Evolutionary conservation across 37 sponge, comb jelly and placozoan genomes (phyloP), one percentile per base, ranked within the genome.

Genomic region (Dysidea cf. avara): DNA sequence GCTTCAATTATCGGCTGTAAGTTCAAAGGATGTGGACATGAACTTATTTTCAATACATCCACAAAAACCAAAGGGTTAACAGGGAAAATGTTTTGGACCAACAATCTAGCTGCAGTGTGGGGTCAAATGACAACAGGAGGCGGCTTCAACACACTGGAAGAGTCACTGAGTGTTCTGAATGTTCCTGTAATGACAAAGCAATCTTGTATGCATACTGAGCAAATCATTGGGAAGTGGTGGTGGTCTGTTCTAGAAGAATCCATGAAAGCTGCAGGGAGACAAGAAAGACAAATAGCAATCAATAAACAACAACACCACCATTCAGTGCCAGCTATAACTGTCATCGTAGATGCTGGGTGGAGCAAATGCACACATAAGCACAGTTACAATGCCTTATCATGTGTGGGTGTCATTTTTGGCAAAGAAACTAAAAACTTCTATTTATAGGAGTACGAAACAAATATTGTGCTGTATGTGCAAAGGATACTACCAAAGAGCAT

Each of bases 301-400:
- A 11, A 14, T 1, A 64, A 6, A 24, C 22, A 47, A 0, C 29
- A 61, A 11, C 51, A 37, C 28, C 53, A 64, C 32, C 65, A 76
- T 26, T 35, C 56, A 1, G 47, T 76, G 6, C 66, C 77, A 48
- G 77, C 77, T 2, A 76, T 76, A 13, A 31, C 77, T 6, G 77
- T 76, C 1, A 38, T 76, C 16, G 77, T 64, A 4, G 77, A 76
- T 62, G 63, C 53, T 43, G n/a, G n/a, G n/a, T n/a, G n/a, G n/a
- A n/a, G n/a, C n/a, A n/a, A n/a, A n/a, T n/a, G n/a, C n/a, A n/a
- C 64, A 64, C 7, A 63, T 64, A 64, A 46, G 49, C 1, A 75
- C 61, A 64, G 9, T 20, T 20, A 64, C 53, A 20, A n/a, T n/a
- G n/a, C n/a, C n/a, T n/a, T 16, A 49, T 49, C 16, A 49, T 49